phyloP scores from a whole-genome alignment of 2,797 vertebrate genomes.

The Synaphobranchus kaupii region DNA sequence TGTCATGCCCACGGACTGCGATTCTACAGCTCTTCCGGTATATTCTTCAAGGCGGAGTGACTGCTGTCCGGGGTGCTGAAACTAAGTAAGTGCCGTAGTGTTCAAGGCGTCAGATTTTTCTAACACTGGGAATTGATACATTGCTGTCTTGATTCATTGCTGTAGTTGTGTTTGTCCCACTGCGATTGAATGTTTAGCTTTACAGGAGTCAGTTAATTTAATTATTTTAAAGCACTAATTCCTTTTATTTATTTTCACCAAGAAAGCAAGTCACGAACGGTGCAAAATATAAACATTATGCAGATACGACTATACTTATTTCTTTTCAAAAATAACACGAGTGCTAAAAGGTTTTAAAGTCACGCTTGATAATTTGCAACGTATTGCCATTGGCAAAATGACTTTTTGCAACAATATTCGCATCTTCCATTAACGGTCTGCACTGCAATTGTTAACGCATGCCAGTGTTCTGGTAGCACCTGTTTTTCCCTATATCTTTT shows the following conservation, averaged over 20 bases:
- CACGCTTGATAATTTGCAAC: background rate
- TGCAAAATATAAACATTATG: background rate
- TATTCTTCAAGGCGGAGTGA: constrained; percentile 26
- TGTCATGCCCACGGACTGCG: background rate
- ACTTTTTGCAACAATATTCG: background rate
- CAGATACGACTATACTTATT: too few species aligned
- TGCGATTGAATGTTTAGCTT: background rate
- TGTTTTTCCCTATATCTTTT: background rate
- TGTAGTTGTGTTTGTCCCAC: background rate
- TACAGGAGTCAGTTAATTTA: background rate
- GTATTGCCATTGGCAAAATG: background rate
- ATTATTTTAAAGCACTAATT: background rate
- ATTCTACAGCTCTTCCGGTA: constrained; percentile 31
- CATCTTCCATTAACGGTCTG: background rate
- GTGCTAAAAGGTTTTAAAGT: background rate
- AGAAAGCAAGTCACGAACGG: constrained; percentile 15
- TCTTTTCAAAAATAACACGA: background rate
- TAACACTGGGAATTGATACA: background rate
- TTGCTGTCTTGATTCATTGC: background rate
- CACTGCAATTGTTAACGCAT: background rate
- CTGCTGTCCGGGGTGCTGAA: constrained; percentile 71
- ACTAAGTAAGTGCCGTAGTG: constrained; percentile 36
- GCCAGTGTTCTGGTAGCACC: background rate
- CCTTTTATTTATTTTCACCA: background rate
- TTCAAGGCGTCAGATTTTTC: background rate